Conservation (phyloP, 2,888 invertebrate species). For the Idaea dimidiata region DNA sequence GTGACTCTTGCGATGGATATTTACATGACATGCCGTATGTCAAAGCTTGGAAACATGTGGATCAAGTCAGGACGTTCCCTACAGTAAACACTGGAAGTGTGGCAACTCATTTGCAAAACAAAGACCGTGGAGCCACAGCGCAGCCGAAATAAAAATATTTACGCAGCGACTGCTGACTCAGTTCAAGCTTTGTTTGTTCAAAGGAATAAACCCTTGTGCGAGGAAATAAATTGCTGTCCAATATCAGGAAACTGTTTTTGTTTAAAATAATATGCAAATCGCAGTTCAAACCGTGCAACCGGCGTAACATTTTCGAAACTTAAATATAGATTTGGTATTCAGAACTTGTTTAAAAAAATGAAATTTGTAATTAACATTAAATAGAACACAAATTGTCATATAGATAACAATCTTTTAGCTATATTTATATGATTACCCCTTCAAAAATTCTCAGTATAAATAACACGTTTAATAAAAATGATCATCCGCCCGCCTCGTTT, state of each 20-base stretch:
- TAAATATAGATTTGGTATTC: background rate
- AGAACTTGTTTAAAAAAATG: background rate
- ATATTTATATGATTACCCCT: background rate
- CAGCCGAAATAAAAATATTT: constrained; percentile 77
- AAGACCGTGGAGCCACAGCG: constrained; percentile 52
- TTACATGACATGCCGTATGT: constrained; percentile 45
- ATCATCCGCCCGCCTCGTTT: background rate
- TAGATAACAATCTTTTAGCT: no score
- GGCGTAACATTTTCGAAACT: background rate
- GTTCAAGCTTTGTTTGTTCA: constrained; percentile 65
- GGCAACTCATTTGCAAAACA: constrained; percentile 76
- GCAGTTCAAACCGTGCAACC: constrained; percentile 7
- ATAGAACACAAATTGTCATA: no score
- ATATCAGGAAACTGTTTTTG: constrained; percentile 37
- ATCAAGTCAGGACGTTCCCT: constrained; percentile 55
- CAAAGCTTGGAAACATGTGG: constrained; percentile 56
- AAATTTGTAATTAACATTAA: no score
- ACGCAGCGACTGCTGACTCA: constrained; percentile 70
- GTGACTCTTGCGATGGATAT: constrained; percentile 39
- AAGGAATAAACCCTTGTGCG: constrained; percentile 60
- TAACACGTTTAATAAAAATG: background rate
- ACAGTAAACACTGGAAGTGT: constrained; percentile 59
- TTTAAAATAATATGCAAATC: constrained; percentile 8
- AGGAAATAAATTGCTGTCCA: constrained; percentile 66
- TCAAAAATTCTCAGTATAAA: background rate